Percentiles rank a stretch among this genome's conserved stretches.
Conservation (phyloP, 2,113 vertebrate genomes). For the Vulpes vulpes region DNA sequence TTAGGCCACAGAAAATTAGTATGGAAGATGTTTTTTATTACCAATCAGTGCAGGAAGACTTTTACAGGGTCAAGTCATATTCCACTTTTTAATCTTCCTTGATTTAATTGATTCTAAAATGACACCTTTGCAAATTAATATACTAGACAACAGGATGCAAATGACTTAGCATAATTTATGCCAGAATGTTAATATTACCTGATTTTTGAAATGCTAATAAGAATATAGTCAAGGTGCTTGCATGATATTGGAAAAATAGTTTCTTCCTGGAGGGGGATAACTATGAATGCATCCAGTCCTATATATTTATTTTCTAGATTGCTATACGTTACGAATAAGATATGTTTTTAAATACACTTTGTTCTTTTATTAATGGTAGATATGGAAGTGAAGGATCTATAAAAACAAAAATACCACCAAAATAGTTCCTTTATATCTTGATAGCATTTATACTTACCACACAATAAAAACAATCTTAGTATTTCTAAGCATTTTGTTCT, state of each 20-base stretch:
- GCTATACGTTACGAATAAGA: not conserved
- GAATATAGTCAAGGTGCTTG: not conserved
- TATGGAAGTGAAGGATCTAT: not conserved
- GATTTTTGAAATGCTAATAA: not conserved
- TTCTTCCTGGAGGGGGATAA: not conserved
- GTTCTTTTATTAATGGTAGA: not conserved
- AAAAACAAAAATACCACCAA: not conserved
- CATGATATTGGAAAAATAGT: not conserved
- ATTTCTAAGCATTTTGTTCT: not conserved
- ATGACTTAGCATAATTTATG: not conserved
- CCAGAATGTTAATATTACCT: not conserved
- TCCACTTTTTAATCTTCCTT: not conserved
- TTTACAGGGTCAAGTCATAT: not conserved
- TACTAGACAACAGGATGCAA: not conserved
- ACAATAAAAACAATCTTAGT: not conserved
- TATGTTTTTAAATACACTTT: not conserved
- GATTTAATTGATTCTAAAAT: conserved; percentile 32
- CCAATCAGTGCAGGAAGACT: not conserved
- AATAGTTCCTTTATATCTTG: not conserved
- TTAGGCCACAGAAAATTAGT: not conserved
- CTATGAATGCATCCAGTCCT: not conserved
- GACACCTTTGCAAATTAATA: not conserved
- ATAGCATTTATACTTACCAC: not conserved
- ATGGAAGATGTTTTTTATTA: not conserved
- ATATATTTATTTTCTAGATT: not conserved